phyloP scores from a whole-genome alignment of 2,113 vertebrate species.

The Pseudorectes ferrugineus region DNA sequence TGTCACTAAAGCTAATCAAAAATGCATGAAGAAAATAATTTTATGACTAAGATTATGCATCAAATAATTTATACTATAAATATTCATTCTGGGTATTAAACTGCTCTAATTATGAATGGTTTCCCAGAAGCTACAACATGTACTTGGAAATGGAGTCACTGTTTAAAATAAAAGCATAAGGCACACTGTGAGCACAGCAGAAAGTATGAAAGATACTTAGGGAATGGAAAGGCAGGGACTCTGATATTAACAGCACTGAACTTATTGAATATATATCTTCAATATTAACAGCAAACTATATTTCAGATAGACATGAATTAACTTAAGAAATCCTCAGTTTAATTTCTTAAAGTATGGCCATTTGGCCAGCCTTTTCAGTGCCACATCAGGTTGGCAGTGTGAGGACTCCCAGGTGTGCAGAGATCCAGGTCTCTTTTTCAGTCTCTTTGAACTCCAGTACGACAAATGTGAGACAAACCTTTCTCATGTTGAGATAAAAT shows the following conservation, averaged over 20 bases:
- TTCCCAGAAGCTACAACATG: neutral
- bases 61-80: neutral
- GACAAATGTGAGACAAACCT: neutral
- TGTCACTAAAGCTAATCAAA: neutral
- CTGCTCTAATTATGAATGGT: neutral
- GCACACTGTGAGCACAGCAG: neutral
- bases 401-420: neutral
- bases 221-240: neutral
- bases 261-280: neutral
- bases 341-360: neutral
- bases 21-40: neutral
- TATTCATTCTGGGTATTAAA: neutral
- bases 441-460: fast-evolving
- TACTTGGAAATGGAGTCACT: neutral
- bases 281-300: neutral
- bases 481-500: neutral
- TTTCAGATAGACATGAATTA: neutral
- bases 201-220: neutral
- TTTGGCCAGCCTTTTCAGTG: neutral
- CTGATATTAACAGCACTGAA: neutral
- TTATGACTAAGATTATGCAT: neutral
- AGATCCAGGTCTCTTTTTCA: neutral
- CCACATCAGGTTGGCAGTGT: neutral
- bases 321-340: neutral
- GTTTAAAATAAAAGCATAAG: neutral